These are phyloP conservation scores for Axis porcinus DNA, from an alignment of 2,113 vertebrate species.

Conservation along the genomic window DNA sequence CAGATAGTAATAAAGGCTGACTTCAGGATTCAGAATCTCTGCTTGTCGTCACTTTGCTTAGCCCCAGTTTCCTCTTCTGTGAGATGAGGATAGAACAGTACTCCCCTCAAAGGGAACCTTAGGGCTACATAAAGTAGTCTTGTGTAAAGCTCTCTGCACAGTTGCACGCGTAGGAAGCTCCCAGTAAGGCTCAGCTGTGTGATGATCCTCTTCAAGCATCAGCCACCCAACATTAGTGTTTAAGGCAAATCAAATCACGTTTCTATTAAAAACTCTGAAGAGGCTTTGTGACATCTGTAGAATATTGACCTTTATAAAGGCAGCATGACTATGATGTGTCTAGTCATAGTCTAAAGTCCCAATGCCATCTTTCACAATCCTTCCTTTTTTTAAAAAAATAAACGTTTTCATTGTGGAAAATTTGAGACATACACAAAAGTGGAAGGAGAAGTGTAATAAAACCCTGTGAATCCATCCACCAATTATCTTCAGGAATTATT, in stretches of 20 bases:
- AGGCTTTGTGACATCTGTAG: not conserved
- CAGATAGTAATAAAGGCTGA: not conserved
- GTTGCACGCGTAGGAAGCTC: not conserved
- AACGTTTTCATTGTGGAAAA: not conserved
- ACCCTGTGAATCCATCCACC: not conserved
- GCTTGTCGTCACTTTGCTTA: not conserved
- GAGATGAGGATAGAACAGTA: not conserved
- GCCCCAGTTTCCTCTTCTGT: not conserved
- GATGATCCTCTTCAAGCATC: not conserved
- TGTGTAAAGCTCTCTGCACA: not conserved
- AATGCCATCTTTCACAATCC: not conserved
- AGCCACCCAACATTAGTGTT: not conserved
- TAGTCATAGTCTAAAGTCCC: not conserved
- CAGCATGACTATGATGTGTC: not conserved
- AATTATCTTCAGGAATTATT: not conserved
- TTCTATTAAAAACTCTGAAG: not conserved
- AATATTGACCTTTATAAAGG: not conserved
- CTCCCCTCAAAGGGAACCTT: not conserved
- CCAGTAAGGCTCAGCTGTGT: not conserved
- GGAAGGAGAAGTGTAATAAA: not conserved
- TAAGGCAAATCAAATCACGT: not conserved
- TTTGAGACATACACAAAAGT: not conserved
- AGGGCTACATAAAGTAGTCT: not conserved
- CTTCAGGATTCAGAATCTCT: not conserved
- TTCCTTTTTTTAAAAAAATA: not conserved